phyloP scores from a whole-genome alignment of 2,888 invertebrate genomes.

The Pachliopta kotzebuea region DNA sequence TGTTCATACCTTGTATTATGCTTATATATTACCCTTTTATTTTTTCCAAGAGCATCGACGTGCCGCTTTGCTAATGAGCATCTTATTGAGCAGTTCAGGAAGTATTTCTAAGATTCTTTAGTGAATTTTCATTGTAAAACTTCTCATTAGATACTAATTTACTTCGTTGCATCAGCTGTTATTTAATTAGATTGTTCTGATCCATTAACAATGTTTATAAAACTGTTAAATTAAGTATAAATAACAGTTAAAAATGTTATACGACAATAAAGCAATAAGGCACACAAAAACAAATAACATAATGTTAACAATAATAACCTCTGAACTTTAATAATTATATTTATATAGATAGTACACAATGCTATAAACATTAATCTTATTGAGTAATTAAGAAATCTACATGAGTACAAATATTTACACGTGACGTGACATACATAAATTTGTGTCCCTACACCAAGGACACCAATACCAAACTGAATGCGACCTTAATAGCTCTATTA shows the following conservation, averaged over 20 bases:
- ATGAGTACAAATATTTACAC: slow-evolving; percentile 12
- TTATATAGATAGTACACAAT: background rate
- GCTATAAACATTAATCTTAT: slow-evolving; percentile 8
- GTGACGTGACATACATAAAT: slow-evolving; percentile 2
- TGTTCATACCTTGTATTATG: too few relatives aligned
- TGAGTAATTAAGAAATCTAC: slow-evolving; percentile 10
- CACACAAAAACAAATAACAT: background rate
- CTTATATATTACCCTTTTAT: background rate
- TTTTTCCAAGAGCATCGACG: background rate
- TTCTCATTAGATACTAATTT: too few relatives aligned
- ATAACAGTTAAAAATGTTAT: too few relatives aligned
- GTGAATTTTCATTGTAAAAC: background rate
- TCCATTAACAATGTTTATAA: too few relatives aligned
- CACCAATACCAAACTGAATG: slow-evolving; percentile 2
- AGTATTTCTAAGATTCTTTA: background rate
- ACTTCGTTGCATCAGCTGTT: too few relatives aligned
- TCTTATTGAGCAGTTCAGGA: background rate
- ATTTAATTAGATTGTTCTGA: too few relatives aligned
- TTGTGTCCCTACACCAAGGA: slow-evolving; percentile 3
- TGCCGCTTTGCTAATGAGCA: background rate
- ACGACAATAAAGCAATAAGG: background rate
- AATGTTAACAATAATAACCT: background rate
- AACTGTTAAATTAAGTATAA: too few relatives aligned
- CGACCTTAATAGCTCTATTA: slow-evolving; percentile 13
- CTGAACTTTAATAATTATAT: background rate